Evolutionary conservation across 2,888 invertebrate genomes (phyloP).

Genomic region (Hemicrepidius hirtus): DNA sequence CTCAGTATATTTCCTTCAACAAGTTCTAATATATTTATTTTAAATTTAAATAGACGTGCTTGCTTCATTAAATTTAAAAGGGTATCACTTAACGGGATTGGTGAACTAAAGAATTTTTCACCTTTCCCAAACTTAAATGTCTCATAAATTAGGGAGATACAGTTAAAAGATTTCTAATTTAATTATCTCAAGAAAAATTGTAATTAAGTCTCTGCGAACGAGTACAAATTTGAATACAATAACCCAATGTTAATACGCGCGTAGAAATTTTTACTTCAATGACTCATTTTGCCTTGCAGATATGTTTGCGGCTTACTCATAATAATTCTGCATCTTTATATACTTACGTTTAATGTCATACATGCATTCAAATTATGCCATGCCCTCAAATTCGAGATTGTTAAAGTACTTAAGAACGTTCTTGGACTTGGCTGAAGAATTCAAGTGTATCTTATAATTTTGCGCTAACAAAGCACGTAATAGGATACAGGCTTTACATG

Average conservation of each 20-base stretch:
- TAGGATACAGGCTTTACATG: slow-evolving; percentile 49
- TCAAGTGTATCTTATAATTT: slow-evolving; percentile 51
- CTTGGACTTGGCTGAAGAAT: slow-evolving; percentile 27
- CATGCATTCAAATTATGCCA: slow-evolving; percentile 17
- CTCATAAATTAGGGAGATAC: background rate
- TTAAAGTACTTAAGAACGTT: background rate
- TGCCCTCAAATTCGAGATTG: slow-evolving; percentile 17
- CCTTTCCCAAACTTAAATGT: slow-evolving; percentile 8
- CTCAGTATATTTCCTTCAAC: background rate
- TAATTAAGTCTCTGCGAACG: slow-evolving; percentile 6
- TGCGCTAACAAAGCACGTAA: slow-evolving; percentile 61
- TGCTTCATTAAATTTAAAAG: background rate
- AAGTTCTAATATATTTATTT: background rate
- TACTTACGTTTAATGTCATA: slow-evolving; percentile 6
- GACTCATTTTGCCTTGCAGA: slow-evolving; percentile 25
- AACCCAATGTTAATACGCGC: slow-evolving; percentile 4
- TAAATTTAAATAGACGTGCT: background rate
- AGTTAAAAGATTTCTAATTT: slow-evolving; percentile 11
- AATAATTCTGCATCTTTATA: slow-evolving; percentile 15
- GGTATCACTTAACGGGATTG: background rate
- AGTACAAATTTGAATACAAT: slow-evolving; percentile 35
- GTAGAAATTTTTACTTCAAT: slow-evolving; percentile 27
- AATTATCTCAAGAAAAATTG: slow-evolving; percentile 4
- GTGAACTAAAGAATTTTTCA: background rate
- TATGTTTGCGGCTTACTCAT: slow-evolving; percentile 29